Conservation (phyloP, 2,888 invertebrate species). For the Eumacrocentrus americanus region DNA sequence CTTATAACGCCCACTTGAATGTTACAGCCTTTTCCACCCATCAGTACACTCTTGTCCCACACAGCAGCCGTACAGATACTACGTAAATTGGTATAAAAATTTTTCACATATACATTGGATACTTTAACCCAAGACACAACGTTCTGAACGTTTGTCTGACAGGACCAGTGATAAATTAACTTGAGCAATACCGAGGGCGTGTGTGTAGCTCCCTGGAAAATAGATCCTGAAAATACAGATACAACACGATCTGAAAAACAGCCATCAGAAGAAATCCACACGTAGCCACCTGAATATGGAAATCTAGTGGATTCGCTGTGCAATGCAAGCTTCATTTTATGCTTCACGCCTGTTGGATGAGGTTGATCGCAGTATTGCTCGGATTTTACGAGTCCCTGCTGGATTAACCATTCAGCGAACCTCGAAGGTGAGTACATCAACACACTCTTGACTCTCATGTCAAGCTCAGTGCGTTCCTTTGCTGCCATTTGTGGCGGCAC, state of each 20-base stretch:
- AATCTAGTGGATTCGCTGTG: slow-evolving; percentile 85
- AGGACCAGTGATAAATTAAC: slow-evolving; percentile 89
- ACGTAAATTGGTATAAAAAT: slow-evolving; percentile 74
- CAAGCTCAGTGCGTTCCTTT: slow-evolving; percentile 60
- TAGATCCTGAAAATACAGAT: slow-evolving; percentile 85
- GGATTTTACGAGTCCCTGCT: slow-evolving; percentile 80
- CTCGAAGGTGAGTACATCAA: slow-evolving; percentile 82
- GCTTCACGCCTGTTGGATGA: slow-evolving; percentile 64
- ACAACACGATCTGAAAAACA: slow-evolving; percentile 85
- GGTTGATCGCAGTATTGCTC: slow-evolving; percentile 75
- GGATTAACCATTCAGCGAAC: slow-evolving; percentile 89
- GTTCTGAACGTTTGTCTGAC: slow-evolving; percentile 88
- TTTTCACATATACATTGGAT: slow-evolving; percentile 72
- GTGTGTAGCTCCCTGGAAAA: slow-evolving; percentile 86
- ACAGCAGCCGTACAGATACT: slow-evolving; percentile 81
- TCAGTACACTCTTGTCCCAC: slow-evolving; percentile 74
- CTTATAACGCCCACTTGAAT: slow-evolving; percentile 80
- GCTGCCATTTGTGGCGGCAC: slow-evolving; percentile 51
- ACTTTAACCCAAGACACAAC: slow-evolving; percentile 89
- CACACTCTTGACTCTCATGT: slow-evolving; percentile 79
- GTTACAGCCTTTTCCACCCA: slow-evolving; percentile 69
- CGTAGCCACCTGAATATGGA: slow-evolving; percentile 87
- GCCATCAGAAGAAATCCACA: slow-evolving; percentile 89
- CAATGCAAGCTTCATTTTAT: slow-evolving; percentile 81
- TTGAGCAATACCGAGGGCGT: slow-evolving; percentile 83